Percentiles rank a stretch among this genome's conserved stretches.
Conservation (phyloP, 2,888 invertebrate species). For the Morinoia aosen region DNA sequence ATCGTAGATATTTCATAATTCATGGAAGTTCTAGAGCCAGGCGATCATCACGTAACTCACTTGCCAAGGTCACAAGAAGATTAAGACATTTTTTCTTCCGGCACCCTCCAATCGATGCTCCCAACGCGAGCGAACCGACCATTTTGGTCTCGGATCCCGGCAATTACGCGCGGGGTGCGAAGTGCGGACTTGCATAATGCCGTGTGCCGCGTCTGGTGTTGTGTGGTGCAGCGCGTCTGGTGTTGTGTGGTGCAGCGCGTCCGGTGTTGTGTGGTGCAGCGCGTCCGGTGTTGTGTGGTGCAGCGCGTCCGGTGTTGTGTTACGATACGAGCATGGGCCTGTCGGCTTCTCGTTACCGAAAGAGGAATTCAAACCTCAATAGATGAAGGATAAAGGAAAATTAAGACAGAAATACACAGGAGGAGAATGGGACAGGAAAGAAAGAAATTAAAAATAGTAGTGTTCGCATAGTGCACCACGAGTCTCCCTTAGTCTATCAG, state of each 20-base stretch:
- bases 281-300: too few relatives aligned
- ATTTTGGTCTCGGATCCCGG: not conserved
- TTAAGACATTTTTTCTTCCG: not conserved
- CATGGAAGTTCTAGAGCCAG: not conserved
- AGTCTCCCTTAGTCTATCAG: too few relatives aligned
- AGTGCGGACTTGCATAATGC: not conserved
- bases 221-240: not conserved
- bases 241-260: not conserved
- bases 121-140: not conserved
- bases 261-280: too few relatives aligned
- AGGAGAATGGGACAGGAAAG: too few relatives aligned
- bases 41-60: not conserved
- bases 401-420: too few relatives aligned
- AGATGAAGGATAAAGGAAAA: too few relatives aligned
- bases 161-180: not conserved
- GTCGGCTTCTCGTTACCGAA: too few relatives aligned
- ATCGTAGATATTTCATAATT: not conserved
- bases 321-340: too few relatives aligned
- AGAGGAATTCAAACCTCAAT: too few relatives aligned
- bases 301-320: too few relatives aligned
- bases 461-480: too few relatives aligned
- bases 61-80: not conserved
- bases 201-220: not conserved
- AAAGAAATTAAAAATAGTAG: too few relatives aligned
- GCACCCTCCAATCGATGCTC: not conserved